A percentile compares a stretch with the other conserved stretches of the same genome.
phyloP scores from a whole-genome alignment of 2,888 invertebrate genomes.

The Phaedon cochleariae region DNA sequence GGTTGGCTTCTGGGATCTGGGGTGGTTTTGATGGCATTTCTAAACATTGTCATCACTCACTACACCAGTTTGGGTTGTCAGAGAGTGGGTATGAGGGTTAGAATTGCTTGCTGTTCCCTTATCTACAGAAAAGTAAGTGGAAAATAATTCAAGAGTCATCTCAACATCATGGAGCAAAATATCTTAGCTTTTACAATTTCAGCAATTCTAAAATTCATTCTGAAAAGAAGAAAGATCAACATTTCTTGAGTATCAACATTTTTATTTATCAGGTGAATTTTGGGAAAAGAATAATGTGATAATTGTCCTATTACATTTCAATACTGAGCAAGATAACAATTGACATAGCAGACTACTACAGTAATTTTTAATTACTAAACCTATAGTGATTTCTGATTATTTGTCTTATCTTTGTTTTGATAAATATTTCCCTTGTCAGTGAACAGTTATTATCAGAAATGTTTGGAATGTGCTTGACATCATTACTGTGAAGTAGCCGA shows the following conservation, averaged over 20 bases:
- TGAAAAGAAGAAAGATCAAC: no score
- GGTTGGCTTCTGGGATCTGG: conserved; percentile 74
- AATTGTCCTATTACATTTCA: no score
- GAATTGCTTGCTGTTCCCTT: conserved; percentile 82
- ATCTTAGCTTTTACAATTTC: no score
- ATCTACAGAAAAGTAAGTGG: conserved; percentile 79
- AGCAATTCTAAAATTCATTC: no score
- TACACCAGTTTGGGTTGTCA: conserved; percentile 67
- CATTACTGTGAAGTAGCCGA: background rate
- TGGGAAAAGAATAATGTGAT: no score
- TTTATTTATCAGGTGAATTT: no score
- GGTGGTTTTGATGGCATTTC: conserved; percentile 68
- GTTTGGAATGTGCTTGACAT: background rate
- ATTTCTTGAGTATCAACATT: no score
- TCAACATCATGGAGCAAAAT: background rate
- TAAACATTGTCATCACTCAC: conserved; percentile 72
- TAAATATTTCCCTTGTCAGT: no score
- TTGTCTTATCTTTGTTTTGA: background rate
- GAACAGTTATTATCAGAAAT: no score
- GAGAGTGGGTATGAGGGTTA: conserved; percentile 78
- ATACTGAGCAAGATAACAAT: no score
- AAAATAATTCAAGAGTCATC: background rate
- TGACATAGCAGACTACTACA: no score
- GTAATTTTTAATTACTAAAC: no score
- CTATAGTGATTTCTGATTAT: background rate